Percentiles rank a stretch among this genome's conserved stretches.
phyloP scores from a whole-genome alignment of 2,888 invertebrate genomes.

The Agonum fuliginosum region DNA sequence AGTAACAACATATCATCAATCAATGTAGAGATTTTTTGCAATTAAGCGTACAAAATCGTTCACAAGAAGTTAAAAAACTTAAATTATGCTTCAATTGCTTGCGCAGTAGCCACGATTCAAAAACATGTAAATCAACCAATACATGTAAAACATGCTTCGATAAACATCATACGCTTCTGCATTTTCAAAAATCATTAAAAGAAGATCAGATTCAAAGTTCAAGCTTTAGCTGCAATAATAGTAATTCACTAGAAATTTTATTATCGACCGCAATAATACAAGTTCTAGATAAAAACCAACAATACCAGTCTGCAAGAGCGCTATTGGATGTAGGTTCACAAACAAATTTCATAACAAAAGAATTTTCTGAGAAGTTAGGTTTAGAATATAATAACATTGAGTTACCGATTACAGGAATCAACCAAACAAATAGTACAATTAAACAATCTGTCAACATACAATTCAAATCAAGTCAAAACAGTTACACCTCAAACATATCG shows the following conservation, averaged over 20 bases:
- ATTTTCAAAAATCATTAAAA: background rate
- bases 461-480: background rate
- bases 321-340: constrained; percentile 53
- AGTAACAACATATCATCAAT: background rate
- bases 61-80: constrained; percentile 31
- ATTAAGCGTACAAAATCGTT: background rate
- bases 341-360: constrained; percentile 42
- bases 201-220: background rate
- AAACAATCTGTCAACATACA: background rate
- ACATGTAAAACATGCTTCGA: constrained; percentile 28
- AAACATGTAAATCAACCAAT: background rate
- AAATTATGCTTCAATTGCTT: constrained; percentile 57
- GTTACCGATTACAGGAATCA: background rate
- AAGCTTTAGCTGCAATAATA: background rate
- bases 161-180: background rate
- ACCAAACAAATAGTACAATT: background rate
- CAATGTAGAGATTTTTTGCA: constrained; percentile 10
- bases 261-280: background rate
- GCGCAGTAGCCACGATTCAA: constrained; percentile 21
- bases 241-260: background rate
- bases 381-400: background rate
- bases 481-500: too few relatives aligned
- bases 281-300: background rate
- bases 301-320: background rate
- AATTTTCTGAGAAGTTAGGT: constrained; percentile 1